These are phyloP conservation scores for Tiliqua scincoides DNA, from an alignment of 2,113 vertebrate species.

Conservation along the genomic window DNA sequence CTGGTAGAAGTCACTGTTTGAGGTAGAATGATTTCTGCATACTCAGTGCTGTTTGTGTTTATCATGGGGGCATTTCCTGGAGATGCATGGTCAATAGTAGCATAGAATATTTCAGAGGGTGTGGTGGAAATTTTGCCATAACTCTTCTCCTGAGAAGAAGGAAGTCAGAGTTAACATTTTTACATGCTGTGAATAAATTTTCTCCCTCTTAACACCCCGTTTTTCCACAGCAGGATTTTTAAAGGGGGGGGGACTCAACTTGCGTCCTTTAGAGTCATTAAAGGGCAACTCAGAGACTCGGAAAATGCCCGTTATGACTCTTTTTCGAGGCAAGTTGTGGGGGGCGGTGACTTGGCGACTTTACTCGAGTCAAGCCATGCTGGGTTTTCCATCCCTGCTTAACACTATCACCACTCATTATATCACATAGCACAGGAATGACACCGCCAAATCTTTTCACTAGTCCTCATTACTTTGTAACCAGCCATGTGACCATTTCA, in stretches of 20 bases:
- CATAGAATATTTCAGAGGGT: constrained; percentile 48
- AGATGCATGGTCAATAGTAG: constrained; percentile 25
- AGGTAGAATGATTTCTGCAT: constrained; percentile 39
- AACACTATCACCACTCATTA: neutral
- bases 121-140: neutral
- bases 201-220: fast-evolving
- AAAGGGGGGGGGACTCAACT: too few relatives aligned
- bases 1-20: neutral
- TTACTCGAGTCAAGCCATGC: too few relatives aligned
- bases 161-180: neutral
- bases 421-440: neutral
- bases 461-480: neutral
- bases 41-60: constrained; percentile 33
- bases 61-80: neutral
- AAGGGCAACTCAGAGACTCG: too few relatives aligned
- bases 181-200: neutral
- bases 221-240: too few relatives aligned
- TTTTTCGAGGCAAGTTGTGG: too few relatives aligned
- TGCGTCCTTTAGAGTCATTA: too few relatives aligned
- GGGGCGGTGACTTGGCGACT: too few relatives aligned
- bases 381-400: too few relatives aligned
- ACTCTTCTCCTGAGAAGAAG: constrained; percentile 20
- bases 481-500: neutral
- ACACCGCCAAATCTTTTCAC: neutral
- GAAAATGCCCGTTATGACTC: too few relatives aligned